Base-by-base conservation (phyloP, 2,888 invertebrate genomes). In the Nematopogon swammerdamellus region DNA sequence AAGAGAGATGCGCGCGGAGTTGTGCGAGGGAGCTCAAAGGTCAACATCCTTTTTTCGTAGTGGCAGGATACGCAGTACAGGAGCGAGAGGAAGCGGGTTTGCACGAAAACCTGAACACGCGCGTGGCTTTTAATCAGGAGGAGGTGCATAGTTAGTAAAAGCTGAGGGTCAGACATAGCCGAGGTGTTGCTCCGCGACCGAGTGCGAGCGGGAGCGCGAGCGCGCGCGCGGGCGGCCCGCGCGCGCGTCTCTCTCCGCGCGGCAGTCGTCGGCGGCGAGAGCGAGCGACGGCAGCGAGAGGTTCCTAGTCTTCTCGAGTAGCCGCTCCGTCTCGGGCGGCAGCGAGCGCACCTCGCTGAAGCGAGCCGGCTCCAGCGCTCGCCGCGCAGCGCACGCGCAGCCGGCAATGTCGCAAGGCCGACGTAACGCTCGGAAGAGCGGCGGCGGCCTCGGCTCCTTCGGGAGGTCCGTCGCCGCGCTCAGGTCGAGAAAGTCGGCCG, bases 101-200 rank as follows among this genome's bases (percentile, higher is more conserved):
- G n/a, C n/a, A n/a, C n/a, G n/a, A n/a, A n/a, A n/a, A n/a, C n/a
- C n/a, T n/a, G n/a, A n/a, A 25, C 25, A 8, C 25, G 8, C 25
- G 5, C 25, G 25, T 25, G 25, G 25, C 25, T 6, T 8, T 25
- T n/a, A n/a, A n/a, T n/a, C n/a, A n/a, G n/a, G n/a, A n/a, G n/a
- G n/a, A n/a, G n/a, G n/a, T n/a, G n/a, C n/a, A n/a, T n/a, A n/a
- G n/a, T n/a, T n/a, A n/a, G n/a, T n/a, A n/a, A n/a, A n/a, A n/a
- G n/a, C 25, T 25, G 25, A 25, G 11, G 19, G 53, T 63, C 72
- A 82, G 55, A 82, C 81, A 63, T 81, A 82, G 44, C 83, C 82
- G 65, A 82, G 75, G 63, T 81, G 81, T 58, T 82, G 79, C 63
- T 82, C 82, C 51, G 81, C 79, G 55, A 82, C 69, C n/a, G n/a